phyloP scores from a whole-genome alignment of 2,113 vertebrate species.

The Phalacrocorax pelagicus region DNA sequence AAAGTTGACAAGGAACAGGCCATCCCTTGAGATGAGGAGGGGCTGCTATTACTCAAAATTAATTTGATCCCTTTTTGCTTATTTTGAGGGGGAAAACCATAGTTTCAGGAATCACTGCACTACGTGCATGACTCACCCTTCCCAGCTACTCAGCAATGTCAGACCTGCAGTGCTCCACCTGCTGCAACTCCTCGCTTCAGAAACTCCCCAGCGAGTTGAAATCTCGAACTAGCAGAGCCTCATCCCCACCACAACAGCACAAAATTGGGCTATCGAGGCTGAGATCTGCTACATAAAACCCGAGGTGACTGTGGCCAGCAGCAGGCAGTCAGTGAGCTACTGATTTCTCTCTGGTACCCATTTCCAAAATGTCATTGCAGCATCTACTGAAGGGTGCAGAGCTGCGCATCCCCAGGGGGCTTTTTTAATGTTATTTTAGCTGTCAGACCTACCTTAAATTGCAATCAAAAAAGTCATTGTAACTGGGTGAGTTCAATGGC shows the following conservation, averaged over 20 bases:
- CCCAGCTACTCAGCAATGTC: not conserved
- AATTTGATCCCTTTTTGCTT: not conserved
- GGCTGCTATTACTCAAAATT: not conserved
- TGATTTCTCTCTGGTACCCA: not conserved
- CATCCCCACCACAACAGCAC: rapidly evolving
- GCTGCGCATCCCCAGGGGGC: not conserved
- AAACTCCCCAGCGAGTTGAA: not conserved
- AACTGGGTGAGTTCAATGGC: not conserved
- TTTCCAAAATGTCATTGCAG: not conserved
- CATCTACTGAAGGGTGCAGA: not conserved
- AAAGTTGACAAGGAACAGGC: not conserved
- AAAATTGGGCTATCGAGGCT: rapidly evolving
- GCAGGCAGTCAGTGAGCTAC: not conserved
- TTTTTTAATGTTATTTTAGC: not conserved
- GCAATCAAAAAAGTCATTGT: not conserved
- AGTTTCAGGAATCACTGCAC: not conserved
- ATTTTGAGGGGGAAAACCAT: rapidly evolving
- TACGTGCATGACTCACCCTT: not conserved
- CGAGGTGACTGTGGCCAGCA: not conserved
- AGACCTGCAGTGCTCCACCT: not conserved
- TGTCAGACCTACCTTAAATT: not conserved
- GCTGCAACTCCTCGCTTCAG: not conserved
- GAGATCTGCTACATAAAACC: not conserved
- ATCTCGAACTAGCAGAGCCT: not conserved
- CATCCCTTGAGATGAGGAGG: not conserved